These are phyloP conservation scores for Heliornis fulica DNA, from an alignment of 2,113 vertebrate species.

Conservation along the genomic window DNA sequence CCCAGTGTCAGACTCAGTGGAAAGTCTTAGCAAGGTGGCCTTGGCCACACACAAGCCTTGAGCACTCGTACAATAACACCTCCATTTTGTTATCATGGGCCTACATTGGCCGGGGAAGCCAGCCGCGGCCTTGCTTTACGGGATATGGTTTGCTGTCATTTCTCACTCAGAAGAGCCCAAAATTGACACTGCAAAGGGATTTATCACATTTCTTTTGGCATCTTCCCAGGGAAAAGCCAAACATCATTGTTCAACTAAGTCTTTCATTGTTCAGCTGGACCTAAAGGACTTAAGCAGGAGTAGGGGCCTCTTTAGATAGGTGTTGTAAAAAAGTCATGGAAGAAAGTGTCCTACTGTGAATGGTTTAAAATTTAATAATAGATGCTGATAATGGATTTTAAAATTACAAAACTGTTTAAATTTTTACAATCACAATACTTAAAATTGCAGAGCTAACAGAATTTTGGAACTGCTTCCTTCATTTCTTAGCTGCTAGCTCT, in stretches of 20 bases:
- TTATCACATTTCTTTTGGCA: not conserved
- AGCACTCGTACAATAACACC: not conserved
- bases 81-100: not conserved
- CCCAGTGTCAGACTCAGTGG: not conserved
- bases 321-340: not conserved
- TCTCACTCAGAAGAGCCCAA: not conserved
- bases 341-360: not conserved
- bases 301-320: not conserved
- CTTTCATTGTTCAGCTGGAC: not conserved
- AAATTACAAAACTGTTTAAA: not conserved
- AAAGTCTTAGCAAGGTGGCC: not conserved
- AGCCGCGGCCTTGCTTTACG: not conserved
- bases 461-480: not conserved
- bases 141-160: not conserved
- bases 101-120: not conserved
- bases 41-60: not conserved
- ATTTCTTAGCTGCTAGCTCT: not conserved
- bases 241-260: accelerated
- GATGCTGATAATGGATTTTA: not conserved
- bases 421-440: not conserved
- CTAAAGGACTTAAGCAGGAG: not conserved
- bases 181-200: not conserved
- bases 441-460: not conserved
- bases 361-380: not conserved
- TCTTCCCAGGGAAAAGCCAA: not conserved